Evolutionary conservation across 2,113 vertebrate genomes (phyloP), one percentile per base, ranked within the genome.

Genomic region (Ammodramus savannarum): DNA sequence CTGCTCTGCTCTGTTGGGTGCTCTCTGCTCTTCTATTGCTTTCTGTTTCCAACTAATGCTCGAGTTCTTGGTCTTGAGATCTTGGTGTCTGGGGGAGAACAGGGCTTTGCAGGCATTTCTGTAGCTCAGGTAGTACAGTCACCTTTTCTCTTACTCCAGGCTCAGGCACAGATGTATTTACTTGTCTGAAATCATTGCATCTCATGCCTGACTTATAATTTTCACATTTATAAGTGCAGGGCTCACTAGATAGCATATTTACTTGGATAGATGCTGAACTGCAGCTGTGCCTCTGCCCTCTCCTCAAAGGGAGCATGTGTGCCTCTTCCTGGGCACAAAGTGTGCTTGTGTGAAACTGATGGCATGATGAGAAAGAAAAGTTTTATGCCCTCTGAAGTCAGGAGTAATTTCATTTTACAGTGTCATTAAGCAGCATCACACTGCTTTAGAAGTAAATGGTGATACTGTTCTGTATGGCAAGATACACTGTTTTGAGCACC

Each of bases 371-470:
- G 20, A 67, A 46, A 36, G 68, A 46, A 58, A 72, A 71, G 51
- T 41, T 87, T 77, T 73, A 32, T 43, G n/a, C 25, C 27, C 25
- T 21, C 0, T 61, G 58, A 66, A 82, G 62, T 54, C 41, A 66
- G 59, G 55, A 93, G 39, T 85, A 1, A 3, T 75, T 92, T 75
- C 6, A 18, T 87, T 92, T 95, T 82, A 38, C 2, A 1, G 62
- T 48, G 17, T 46, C 12, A 17, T 63, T 44, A 77, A 76, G n/a
- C 10, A 41, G 67, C 0, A 0, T 63, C 39, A 41, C 7, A 3
- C 48, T 67, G 55, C 29, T 85, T n/a, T 19, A 86, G 48, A 67
- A 84, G 22, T 77, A 67, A 93, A 43, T 51, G 18, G 1, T 62
- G 18, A 44, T 83, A 6, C 19, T 85, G 36, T 87, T 75, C 31